Conservation (phyloP, 2,113 vertebrate genomes). For the Cavia porcellus region DNA sequence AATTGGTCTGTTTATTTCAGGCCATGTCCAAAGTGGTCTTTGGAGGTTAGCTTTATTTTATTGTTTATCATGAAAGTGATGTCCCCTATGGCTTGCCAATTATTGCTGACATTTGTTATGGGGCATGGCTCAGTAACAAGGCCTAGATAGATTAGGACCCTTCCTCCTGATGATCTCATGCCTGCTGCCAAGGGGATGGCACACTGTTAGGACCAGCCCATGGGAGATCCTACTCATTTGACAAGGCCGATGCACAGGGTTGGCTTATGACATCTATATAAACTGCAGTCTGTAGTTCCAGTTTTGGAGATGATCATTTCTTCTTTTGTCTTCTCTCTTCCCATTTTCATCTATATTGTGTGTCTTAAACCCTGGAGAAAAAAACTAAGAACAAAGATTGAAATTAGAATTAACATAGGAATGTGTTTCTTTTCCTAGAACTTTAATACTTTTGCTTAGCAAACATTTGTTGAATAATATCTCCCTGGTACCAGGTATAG, state of each 20-base stretch:
- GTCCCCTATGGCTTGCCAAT: not conserved
- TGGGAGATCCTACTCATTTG: not conserved
- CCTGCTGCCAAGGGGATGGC: not conserved
- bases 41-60: conserved; percentile 36
- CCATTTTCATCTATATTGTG: not conserved
- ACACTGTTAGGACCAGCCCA: not conserved
- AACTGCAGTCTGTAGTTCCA: not conserved
- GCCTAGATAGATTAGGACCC: not conserved
- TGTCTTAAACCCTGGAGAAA: not conserved
- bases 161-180: not conserved
- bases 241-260: not conserved
- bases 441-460: conserved; percentile 27
- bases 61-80: conserved; percentile 19
- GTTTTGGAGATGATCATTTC: not conserved
- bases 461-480: not conserved
- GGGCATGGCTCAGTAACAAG: not conserved
- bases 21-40: not conserved
- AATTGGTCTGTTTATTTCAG: conserved; percentile 54
- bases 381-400: conserved; percentile 15
- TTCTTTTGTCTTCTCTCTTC: conserved; percentile 17
- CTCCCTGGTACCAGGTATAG: not conserved
- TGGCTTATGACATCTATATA: not conserved
- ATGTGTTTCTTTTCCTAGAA: not conserved
- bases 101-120: conserved; percentile 34
- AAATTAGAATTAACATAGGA: conserved; percentile 38